phyloP scores from a whole-genome alignment of 2,797 vertebrate genomes.

The Dromococcyx pavoninus region DNA sequence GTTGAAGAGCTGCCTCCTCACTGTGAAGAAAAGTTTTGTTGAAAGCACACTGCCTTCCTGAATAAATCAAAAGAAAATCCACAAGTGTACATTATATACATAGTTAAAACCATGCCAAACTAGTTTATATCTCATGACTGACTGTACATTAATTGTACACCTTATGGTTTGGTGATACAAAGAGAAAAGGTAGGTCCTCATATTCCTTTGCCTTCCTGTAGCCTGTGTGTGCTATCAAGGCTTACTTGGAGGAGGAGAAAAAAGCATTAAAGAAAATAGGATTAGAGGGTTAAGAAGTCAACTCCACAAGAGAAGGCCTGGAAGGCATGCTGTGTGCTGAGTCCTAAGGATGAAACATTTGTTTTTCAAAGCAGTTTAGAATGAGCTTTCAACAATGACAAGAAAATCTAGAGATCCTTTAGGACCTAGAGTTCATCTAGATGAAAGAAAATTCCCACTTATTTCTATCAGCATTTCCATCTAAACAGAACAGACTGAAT shows the following conservation, averaged over 20 bases:
- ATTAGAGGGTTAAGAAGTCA: neutral
- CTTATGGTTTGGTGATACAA: neutral
- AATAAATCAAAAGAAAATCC: neutral
- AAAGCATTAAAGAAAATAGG: neutral
- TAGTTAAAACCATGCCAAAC: neutral
- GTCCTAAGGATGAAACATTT: neutral
- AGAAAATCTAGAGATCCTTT: neutral
- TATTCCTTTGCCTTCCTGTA: neutral
- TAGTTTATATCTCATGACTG: neutral
- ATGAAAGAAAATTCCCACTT: slow-evolving; percentile 4
- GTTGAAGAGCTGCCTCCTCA: neutral
- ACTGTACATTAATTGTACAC: neutral
- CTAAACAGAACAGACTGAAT: neutral
- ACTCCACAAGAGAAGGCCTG: neutral
- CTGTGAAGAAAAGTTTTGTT: neutral
- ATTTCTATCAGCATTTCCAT: neutral
- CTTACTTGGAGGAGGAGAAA: neutral
- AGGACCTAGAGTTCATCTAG: neutral
- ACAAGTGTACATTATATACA: neutral
- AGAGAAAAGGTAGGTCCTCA: neutral
- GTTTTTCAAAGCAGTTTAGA: neutral
- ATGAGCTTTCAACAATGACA: neutral
- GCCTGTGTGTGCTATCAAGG: neutral
- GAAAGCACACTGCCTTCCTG: neutral
- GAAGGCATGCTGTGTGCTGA: neutral